A percentile compares a stretch with the other conserved stretches of the same genome.
These are phyloP conservation scores for Tragopan temminckii DNA, from an alignment of 2,797 vertebrate genomes.

Conservation along the genomic window DNA sequence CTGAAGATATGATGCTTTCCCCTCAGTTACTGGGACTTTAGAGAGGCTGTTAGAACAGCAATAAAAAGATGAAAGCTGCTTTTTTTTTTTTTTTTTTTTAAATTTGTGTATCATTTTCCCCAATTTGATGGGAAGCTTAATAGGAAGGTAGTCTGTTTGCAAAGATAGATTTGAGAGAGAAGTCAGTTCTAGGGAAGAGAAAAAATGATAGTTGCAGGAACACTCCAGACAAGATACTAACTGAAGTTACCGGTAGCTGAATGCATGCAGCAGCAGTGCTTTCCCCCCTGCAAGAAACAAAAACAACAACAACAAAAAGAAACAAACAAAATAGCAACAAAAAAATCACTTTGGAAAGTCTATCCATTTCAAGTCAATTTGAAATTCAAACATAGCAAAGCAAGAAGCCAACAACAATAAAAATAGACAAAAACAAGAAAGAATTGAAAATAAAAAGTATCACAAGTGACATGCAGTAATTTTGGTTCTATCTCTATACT, in stretches of 20 bases:
- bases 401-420: neutral
- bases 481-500: neutral
- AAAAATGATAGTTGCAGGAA: neutral
- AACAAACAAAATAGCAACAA: neutral
- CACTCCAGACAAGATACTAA: neutral
- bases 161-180: neutral
- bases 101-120: neutral
- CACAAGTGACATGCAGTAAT: neutral
- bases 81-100: neutral
- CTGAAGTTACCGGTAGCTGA: neutral
- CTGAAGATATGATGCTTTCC: neutral
- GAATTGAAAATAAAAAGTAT: neutral
- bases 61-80: neutral
- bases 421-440: neutral
- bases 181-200: neutral
- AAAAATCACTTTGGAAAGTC: neutral
- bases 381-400: conserved; percentile 8
- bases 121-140: neutral
- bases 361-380: neutral
- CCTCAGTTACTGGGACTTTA: neutral
- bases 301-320: neutral
- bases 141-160: neutral
- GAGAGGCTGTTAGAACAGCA: neutral
- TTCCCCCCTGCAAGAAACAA: neutral
- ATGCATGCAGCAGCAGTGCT: neutral